These are phyloP conservation scores for Ptyas mucosa DNA, from an alignment of 2,113 vertebrate genomes.

Conservation along the genomic window DNA sequence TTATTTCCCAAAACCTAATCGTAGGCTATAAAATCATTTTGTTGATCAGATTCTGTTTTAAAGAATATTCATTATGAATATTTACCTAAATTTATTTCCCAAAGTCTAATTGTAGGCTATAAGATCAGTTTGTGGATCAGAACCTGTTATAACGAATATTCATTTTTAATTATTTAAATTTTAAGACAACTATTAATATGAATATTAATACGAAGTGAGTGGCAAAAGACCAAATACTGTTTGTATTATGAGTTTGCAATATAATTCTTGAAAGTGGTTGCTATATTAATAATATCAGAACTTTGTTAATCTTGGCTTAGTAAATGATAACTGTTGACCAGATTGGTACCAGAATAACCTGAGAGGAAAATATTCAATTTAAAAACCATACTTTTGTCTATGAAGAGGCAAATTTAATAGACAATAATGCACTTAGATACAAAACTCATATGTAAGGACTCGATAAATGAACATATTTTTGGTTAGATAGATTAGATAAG, in stretches of 20 bases:
- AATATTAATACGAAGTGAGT: conserved; percentile 20
- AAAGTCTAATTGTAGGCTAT: conserved; percentile 66
- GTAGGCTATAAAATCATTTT: conserved; percentile 57
- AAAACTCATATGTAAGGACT: neutral
- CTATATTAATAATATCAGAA: conserved; percentile 2
- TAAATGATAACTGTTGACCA: conserved; percentile 15
- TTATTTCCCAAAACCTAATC: conserved; percentile 66
- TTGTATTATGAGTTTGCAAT: neutral
- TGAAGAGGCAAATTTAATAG: neutral
- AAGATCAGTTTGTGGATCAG: conserved; percentile 22
- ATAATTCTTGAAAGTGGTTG: neutral
- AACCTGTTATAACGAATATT: conserved; percentile 39
- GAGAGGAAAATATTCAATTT: neutral
- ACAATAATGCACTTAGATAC: neutral
- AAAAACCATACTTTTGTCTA: neutral
- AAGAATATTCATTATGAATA: conserved; percentile 16
- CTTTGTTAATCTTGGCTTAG: neutral
- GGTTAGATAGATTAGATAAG: neutral
- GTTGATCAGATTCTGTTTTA: conserved; percentile 29
- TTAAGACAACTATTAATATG: conserved; percentile 10
- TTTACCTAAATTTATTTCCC: conserved; percentile 52
- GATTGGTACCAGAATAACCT: neutral
- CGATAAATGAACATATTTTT: neutral
- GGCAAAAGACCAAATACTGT: neutral
- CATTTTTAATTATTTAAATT: neutral